Base-by-base conservation (phyloP, 2,888 invertebrate genomes). In the Chironomus riparius region DNA sequence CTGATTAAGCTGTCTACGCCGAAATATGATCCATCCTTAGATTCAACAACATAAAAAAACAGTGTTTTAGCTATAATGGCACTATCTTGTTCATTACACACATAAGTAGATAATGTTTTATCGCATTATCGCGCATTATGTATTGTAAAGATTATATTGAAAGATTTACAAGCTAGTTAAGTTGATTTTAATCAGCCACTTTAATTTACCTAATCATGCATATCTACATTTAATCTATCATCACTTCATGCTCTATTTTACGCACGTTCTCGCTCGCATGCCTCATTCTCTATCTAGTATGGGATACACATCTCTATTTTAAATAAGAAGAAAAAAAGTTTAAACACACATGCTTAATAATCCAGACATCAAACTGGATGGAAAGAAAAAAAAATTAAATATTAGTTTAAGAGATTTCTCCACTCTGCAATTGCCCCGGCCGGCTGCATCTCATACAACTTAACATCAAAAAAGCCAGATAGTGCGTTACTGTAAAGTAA, bases 1-100 rank as follows among this genome's bases (percentile, higher is more conserved):
- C 61, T 73, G 72, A 73, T 73, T 73, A 73, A 73, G 72, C 62
- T 73, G 72, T 73, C 72, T 56, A 47, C 72, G 72, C 61, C 61
- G 70, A 73, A 73, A 73, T 62, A 73, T 73, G 72, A 73, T 73
- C 68, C n/a, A 21, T 6, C 38, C 15, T 21, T 28, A 38, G 13
- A 15, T 18, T 56, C 18, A 38, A 4, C 2, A 48, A 22, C 48
- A n/a, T n/a, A n/a, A n/a, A n/a, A n/a, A 48, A 48, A 47, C 3
- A 4, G 5, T 48, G 48, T 13, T 47, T 21, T 10, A 62, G 38
- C 13, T 62, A 56, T 56, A 56, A 18, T 56, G 56, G 56, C 56
- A 56, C 50, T 38, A 38, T 38, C 10, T 38, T 38, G 10, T 56
- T 56, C 18, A 56, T 15, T 18, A 18, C 24, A 73, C 72, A 47